Percentiles rank a stretch among this genome's conserved stretches.
These are phyloP conservation scores for Notoglanidium macrostoma DNA, from an alignment of 2,797 vertebrate species.

Conservation along the genomic window DNA sequence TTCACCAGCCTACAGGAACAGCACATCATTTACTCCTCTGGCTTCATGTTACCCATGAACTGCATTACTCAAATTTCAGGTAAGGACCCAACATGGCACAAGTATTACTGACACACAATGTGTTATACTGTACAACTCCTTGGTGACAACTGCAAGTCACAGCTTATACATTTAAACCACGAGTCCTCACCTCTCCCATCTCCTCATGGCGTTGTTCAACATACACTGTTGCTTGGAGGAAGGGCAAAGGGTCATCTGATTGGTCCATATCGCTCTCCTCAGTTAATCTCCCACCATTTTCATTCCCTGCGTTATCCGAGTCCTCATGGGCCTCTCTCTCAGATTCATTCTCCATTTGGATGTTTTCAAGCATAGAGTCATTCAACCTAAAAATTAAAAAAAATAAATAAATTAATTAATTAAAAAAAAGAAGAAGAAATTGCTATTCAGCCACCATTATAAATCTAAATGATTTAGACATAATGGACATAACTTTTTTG, in stretches of 20 bases:
- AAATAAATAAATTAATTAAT: neutral
- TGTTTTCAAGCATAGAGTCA: constrained; percentile 79
- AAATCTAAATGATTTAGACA: neutral
- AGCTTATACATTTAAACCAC: neutral
- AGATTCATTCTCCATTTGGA: constrained; percentile 88
- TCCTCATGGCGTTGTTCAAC: constrained; percentile 89
- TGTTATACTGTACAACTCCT: neutral
- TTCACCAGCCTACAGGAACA: constrained; percentile 78
- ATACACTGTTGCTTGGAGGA: constrained; percentile 83
- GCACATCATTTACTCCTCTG: neutral
- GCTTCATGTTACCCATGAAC: neutral
- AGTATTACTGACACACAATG: neutral
- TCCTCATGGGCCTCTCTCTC: constrained; percentile 89
- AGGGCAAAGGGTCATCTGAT: constrained; percentile 79
- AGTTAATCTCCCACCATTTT: constrained; percentile 81
- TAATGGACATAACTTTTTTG: neutral
- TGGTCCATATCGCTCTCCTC: constrained; percentile 89
- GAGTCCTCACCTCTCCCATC: constrained; percentile 85
- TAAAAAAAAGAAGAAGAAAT: neutral
- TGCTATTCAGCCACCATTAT: neutral
- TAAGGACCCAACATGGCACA: neutral
- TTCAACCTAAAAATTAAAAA: constrained; percentile 75
- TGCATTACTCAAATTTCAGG: neutral
- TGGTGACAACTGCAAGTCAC: neutral
- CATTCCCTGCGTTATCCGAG: constrained; percentile 81